These are phyloP conservation scores for Centropus bengalensis DNA, from an alignment of 2,113 vertebrate genomes.

Conservation along the genomic window DNA sequence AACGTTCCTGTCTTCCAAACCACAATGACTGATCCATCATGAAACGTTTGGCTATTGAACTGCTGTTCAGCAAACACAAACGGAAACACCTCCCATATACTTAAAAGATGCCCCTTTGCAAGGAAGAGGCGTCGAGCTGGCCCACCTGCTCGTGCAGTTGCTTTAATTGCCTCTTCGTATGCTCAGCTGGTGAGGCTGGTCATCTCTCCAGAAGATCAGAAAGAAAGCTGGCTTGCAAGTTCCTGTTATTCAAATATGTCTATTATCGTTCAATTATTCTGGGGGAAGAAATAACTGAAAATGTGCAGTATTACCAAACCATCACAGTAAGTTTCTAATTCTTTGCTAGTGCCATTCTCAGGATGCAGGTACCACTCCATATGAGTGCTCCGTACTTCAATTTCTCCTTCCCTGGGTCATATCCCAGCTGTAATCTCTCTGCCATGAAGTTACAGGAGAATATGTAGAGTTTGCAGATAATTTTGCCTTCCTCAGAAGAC, in stretches of 20 bases:
- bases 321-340: accelerated
- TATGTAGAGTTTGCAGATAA: not conserved
- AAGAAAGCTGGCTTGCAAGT: not conserved
- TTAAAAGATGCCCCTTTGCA: not conserved
- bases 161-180: not conserved
- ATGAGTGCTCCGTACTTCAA: not conserved
- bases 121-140: not conserved
- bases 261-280: not conserved
- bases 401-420: not conserved
- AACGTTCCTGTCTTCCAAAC: constrained; percentile 47
- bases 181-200: not conserved
- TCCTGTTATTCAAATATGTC: not conserved
- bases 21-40: not conserved
- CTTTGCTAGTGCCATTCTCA: not conserved
- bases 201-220: not conserved
- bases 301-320: not conserved
- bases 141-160: accelerated
- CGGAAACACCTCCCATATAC: not conserved
- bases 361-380: not conserved
- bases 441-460: not conserved
- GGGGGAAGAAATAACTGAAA: not conserved
- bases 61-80: not conserved
- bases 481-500: not conserved
- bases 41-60: not conserved
- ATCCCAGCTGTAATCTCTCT: not conserved